Evolutionary conservation across 1,140 invertebrate species (phyloP).

Genomic region (Ceratina calcarata): DNA sequence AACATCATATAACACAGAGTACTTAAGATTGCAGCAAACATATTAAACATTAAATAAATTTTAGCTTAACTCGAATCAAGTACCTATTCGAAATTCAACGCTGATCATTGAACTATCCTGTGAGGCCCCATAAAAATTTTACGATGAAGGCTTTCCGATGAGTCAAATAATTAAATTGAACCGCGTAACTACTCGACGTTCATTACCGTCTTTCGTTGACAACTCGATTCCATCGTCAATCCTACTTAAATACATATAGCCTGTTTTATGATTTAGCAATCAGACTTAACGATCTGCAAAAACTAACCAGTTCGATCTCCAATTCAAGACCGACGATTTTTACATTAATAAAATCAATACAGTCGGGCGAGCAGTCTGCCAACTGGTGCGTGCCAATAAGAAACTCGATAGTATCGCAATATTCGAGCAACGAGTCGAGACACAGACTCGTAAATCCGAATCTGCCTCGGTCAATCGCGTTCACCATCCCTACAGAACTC

Average conservation of each 20-base stretch:
- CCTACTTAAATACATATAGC: background rate
- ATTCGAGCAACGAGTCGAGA: background rate
- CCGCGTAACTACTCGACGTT: background rate
- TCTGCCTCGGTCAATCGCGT: background rate
- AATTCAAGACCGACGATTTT: too few species aligned
- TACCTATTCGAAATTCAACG: background rate
- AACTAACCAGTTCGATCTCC: background rate
- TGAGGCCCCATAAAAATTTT: slow-evolving; percentile 4
- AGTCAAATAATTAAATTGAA: slow-evolving; percentile 7
- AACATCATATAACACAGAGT: too few species aligned
- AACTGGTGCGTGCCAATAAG: slow-evolving; percentile 10
- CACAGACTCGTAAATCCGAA: slow-evolving; percentile 45
- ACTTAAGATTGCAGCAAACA: too few species aligned
- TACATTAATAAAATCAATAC: background rate
- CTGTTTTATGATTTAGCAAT: background rate
- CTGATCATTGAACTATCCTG: background rate
- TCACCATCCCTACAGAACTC: background rate
- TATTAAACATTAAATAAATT: background rate
- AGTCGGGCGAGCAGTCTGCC: background rate
- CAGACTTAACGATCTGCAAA: background rate
- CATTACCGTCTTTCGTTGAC: background rate
- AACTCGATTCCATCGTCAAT: background rate
- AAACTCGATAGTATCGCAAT: slow-evolving; percentile 31
- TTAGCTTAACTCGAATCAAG: background rate
- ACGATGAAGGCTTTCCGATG: background rate